phyloP scores from a whole-genome alignment of 2,797 vertebrate genomes.

The Acestrorhynchus altus region DNA sequence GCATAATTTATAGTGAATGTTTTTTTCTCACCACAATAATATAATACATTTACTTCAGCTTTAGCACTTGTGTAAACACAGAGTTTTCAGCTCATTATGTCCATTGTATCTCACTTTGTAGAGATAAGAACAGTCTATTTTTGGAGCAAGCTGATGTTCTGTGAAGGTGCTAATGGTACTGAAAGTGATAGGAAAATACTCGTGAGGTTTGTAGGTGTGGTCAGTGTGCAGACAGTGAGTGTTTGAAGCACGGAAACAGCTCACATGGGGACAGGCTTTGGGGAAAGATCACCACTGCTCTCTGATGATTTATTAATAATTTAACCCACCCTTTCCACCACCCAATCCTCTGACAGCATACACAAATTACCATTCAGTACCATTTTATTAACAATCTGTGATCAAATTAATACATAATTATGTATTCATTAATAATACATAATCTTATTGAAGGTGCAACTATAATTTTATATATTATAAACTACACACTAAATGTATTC shows the following conservation, averaged over 20 bases:
- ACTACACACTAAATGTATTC: too few species aligned
- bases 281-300: conserved; percentile 8
- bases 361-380: too few species aligned
- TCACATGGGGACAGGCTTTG: conserved; percentile 2
- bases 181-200: background rate
- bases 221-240: background rate
- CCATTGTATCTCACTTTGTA: background rate
- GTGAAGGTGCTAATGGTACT: background rate
- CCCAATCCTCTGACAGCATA: background rate
- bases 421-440: too few species aligned
- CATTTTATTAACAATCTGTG: too few species aligned
- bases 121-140: background rate
- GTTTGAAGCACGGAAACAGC: background rate
- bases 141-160: background rate
- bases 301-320: conserved; percentile 35
- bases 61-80: background rate
- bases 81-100: background rate
- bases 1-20: too few species aligned
- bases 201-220: background rate
- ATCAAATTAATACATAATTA: too few species aligned
- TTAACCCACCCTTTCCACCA: background rate
- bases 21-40: too few species aligned
- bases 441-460: too few species aligned
- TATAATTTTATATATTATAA: too few species aligned
- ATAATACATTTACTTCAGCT: too few species aligned